Conservation (phyloP, 2,888 invertebrate species). For the Maniola hyperantus region DNA sequence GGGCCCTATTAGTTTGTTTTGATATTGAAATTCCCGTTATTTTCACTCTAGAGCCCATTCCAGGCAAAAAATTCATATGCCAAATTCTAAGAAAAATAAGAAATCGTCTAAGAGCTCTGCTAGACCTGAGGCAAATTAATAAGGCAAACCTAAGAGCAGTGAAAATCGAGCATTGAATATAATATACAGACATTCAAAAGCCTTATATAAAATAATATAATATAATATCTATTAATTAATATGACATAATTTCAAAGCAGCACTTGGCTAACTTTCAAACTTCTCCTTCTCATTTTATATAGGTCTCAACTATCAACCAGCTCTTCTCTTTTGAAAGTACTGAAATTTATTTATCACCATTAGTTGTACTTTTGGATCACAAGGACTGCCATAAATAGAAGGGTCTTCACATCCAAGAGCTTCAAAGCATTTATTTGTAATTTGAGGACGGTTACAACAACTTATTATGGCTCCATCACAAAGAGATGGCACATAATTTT, state of each 20-base stretch:
- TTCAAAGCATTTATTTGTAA: slow-evolving; percentile 61
- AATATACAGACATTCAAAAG: not conserved
- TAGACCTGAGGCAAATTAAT: too few relatives aligned
- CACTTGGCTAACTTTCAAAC: slow-evolving; percentile 6
- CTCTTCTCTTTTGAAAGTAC: slow-evolving; percentile 52
- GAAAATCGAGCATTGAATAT: not conserved
- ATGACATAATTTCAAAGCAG: slow-evolving; percentile 6
- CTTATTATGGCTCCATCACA: slow-evolving; percentile 66
- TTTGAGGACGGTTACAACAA: slow-evolving; percentile 61
- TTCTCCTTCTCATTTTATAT: not conserved
- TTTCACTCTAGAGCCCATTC: too few relatives aligned
- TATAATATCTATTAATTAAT: not conserved
- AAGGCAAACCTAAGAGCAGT: not conserved
- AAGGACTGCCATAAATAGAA: slow-evolving; percentile 59
- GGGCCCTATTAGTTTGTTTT: too few relatives aligned
- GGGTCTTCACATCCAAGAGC: slow-evolving; percentile 73
- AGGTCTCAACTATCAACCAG: slow-evolving; percentile 16
- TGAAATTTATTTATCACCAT: slow-evolving; percentile 59
- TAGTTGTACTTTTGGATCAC: slow-evolving; percentile 54
- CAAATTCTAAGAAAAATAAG: too few relatives aligned
- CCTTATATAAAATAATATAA: not conserved
- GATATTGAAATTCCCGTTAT: too few relatives aligned
- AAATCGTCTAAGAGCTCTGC: too few relatives aligned
- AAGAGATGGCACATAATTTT: slow-evolving; percentile 21
- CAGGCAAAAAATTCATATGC: too few relatives aligned